These are phyloP conservation scores for Rhagonycha lutea DNA, from an alignment of 2,888 invertebrate species.

Conservation along the genomic window DNA sequence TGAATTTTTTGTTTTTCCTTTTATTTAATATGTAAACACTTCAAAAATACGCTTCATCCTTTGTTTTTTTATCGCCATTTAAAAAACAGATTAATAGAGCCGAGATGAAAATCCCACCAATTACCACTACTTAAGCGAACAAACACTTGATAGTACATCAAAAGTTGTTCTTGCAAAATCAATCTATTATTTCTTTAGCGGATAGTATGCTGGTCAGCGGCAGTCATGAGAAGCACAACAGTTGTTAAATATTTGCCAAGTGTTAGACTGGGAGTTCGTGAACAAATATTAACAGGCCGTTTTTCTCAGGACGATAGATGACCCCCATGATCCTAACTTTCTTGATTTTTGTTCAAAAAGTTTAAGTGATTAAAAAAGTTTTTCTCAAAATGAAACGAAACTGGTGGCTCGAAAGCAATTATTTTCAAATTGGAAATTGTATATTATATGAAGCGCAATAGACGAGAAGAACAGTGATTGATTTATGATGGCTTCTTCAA, in stretches of 20 bases:
- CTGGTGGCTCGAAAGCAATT: not conserved
- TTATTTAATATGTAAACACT: not conserved
- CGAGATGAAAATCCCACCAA: not conserved
- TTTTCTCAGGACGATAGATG: constrained; percentile 37
- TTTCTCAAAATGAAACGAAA: not conserved
- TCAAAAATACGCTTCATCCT: not conserved
- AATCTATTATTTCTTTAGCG: not conserved
- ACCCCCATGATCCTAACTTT: constrained; percentile 29
- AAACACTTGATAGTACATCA: not conserved
- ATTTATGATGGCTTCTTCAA: not conserved
- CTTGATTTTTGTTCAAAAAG: not conserved
- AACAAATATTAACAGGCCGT: constrained; percentile 42
- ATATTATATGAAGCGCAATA: not conserved
- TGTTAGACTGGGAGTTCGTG: constrained; percentile 41
- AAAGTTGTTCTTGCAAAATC: constrained; percentile 3
- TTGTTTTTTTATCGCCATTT: not conserved
- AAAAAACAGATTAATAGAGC: not conserved
- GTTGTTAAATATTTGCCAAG: constrained; percentile 44
- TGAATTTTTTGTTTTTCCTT: constrained; percentile 7
- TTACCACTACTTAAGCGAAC: not conserved
- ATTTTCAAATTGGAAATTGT: not conserved
- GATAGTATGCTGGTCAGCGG: constrained; percentile 19
- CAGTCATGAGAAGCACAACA: constrained; percentile 39
- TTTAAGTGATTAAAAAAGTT: not conserved
- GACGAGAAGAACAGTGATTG: not conserved